These are phyloP conservation scores for Medauroidea extradentata DNA, from an alignment of 1,140 invertebrate species.

Conservation along the genomic window DNA sequence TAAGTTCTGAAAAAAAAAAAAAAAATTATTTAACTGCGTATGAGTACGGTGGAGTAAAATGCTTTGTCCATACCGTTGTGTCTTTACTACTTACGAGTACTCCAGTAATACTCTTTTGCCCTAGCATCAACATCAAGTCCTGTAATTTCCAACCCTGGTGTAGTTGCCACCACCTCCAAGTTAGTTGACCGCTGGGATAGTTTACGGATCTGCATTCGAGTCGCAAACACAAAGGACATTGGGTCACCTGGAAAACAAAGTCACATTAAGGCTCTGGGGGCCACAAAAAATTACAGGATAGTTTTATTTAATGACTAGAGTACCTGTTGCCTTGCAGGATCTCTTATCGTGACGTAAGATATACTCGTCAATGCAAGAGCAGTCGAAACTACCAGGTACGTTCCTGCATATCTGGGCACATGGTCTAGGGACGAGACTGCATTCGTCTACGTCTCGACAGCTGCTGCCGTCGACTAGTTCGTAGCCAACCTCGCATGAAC, in stretches of 20 bases:
- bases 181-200: conserved; percentile 19
- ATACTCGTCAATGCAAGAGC: conserved; percentile 75
- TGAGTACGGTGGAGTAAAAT: too few species aligned
- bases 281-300: too few species aligned
- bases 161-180: conserved; percentile 20
- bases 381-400: conserved; percentile 72
- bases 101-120: conserved; percentile 26
- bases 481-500: conserved; percentile 68
- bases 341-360: conserved; percentile 58
- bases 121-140: conserved; percentile 30
- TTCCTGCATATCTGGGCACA: conserved; percentile 86
- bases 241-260: conserved; percentile 24
- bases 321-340: conserved; percentile 59
- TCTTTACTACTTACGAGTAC: neutral
- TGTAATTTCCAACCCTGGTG: conserved; percentile 17
- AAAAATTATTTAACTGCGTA: too few species aligned
- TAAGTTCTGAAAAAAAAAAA: conserved; percentile 4
- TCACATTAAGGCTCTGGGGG: too few species aligned
- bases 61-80: too few species aligned
- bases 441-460: conserved; percentile 78
- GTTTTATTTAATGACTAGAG: too few species aligned
- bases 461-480: conserved; percentile 50
- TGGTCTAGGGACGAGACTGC: conserved; percentile 51
- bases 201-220: conserved; percentile 21
- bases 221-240: conserved; percentile 25